Base-by-base conservation (phyloP, 2,113 vertebrate species). In the Xiphophorus maculatus region DNA sequence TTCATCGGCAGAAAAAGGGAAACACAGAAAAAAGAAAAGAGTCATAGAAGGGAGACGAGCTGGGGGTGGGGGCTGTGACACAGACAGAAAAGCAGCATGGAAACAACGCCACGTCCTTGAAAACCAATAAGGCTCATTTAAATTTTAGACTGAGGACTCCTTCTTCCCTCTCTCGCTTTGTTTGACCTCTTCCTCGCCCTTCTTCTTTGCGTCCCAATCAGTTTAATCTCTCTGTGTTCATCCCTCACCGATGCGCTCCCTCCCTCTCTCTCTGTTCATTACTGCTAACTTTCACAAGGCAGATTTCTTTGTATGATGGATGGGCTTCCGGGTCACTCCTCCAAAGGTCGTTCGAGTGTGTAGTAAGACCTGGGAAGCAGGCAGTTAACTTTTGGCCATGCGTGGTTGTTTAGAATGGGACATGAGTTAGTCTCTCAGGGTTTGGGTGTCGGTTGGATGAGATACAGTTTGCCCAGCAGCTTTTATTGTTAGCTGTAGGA, bases 41-140 rank as follows among this genome's bases (percentile, higher is more conserved):
- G 17, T 48, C 17, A 5, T 48, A 17, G 44, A 17, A 48, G 15
- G 17, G 44, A 19, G 44, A 48, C 14, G 17, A 1, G 40, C 40
- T 14, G 40, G 13, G 40, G 40, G 40, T 1, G 40, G 13, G 40
- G 13, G 13, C 13, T 15, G 40, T 42, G 40, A 42, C 40, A 15
- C 13, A 42, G 90, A 73, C 32, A 74, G 40, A 42, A 42, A 15
- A 42, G 14, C 40, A 76, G 78, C 83, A 89, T 85, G 88, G 90
- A 92, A 92, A 84, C 86, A 91, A 89, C 90, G 87, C 80, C 54
- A 58, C 89, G 89, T 92, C 82, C 80, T 90, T 87, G 76, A 88
- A 87, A 90, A 80, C 84, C 84, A 84, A 88, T 82, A 85, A 89
- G 66, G 66, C 83, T 87, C 83, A 89, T 92, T 92, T 91, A 71